Percentiles rank a stretch among this genome's conserved stretches.
Evolutionary conservation across 1,140 invertebrate genomes (phyloP).

Genomic region (Zaprionus ghesquierei): DNA sequence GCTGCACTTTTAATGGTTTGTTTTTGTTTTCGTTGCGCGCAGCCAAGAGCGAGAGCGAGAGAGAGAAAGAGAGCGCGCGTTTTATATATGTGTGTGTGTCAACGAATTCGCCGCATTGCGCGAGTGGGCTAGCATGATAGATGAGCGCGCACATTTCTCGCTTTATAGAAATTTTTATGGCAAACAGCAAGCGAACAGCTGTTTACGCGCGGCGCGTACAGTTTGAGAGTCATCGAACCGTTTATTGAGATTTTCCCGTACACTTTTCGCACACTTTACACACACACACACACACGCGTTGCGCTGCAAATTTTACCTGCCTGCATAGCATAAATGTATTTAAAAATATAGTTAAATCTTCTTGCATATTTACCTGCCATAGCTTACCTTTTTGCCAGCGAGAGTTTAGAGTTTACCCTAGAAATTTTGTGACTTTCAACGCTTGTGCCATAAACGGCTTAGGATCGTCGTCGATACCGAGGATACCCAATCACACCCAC

Average conservation of each 20-base stretch:
- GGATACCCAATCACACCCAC: background rate
- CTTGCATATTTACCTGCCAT: conserved; percentile 53
- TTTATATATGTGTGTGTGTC: background rate
- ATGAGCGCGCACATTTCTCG: conserved; percentile 10
- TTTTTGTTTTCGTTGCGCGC: conserved; percentile 62
- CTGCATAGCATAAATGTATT: background rate
- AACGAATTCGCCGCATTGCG: conserved; percentile 36
- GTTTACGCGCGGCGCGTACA: conserved; percentile 47
- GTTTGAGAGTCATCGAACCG: conserved; percentile 38
- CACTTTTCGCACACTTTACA: too few species aligned
- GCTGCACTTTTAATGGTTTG: conserved; percentile 71
- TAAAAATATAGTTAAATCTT: conserved; percentile 5
- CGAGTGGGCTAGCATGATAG: conserved; percentile 45
- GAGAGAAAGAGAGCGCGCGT: conserved; percentile 16
- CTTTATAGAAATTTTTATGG: conserved; percentile 54
- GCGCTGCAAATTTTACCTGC: background rate
- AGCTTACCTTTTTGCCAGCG: conserved; percentile 35
- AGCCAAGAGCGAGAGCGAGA: background rate
- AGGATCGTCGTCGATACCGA: conserved; percentile 27
- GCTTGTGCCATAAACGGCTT: conserved; percentile 67
- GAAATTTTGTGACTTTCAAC: conserved; percentile 74
- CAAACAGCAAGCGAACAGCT: conserved; percentile 55
- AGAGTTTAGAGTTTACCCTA: conserved; percentile 12
- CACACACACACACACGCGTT: background rate
- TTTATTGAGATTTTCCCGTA: conserved; percentile 14